phyloP scores from a whole-genome alignment of 1,140 invertebrate species.

The Caenorhabditis remanei region DNA sequence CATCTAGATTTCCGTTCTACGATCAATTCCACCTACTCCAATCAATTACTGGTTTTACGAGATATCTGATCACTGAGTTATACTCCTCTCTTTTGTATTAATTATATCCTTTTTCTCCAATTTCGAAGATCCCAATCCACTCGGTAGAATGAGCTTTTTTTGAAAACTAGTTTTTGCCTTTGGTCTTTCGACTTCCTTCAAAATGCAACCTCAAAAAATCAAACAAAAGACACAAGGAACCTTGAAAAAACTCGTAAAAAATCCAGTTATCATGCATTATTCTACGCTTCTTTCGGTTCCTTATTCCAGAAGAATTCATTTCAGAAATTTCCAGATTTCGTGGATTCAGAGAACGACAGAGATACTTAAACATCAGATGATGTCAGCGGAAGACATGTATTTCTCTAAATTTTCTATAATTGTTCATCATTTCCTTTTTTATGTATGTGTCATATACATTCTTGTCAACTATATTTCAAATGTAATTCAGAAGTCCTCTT shows the following conservation, averaged over 20 bases:
- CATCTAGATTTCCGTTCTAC: no score
- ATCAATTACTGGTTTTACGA: no score
- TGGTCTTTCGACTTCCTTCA: slow-evolving; percentile 2
- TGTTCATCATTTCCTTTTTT: background rate
- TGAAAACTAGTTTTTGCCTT: slow-evolving; percentile 6
- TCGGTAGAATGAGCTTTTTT: background rate
- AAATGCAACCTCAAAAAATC: slow-evolving; percentile 13
- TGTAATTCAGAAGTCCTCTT: background rate
- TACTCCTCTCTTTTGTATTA: no score
- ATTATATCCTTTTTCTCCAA: no score
- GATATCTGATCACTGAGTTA: no score
- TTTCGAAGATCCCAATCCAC: no score
- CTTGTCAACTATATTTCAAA: background rate
- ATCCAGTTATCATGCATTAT: slow-evolving; percentile 3
- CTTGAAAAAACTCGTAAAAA: background rate
- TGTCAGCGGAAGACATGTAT: background rate
- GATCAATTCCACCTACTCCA: no score
- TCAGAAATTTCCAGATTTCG: background rate
- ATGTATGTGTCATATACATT: slow-evolving; percentile 1
- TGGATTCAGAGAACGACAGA: background rate
- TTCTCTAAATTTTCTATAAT: background rate
- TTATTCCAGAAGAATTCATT: background rate
- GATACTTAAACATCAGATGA: background rate
- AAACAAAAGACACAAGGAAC: slow-evolving; percentile 34
- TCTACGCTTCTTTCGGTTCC: background rate